A percentile compares a stretch with the other conserved stretches of the same genome.
Evolutionary conservation across 1,140 invertebrate genomes (phyloP).

Genomic region (Atta texana): DNA sequence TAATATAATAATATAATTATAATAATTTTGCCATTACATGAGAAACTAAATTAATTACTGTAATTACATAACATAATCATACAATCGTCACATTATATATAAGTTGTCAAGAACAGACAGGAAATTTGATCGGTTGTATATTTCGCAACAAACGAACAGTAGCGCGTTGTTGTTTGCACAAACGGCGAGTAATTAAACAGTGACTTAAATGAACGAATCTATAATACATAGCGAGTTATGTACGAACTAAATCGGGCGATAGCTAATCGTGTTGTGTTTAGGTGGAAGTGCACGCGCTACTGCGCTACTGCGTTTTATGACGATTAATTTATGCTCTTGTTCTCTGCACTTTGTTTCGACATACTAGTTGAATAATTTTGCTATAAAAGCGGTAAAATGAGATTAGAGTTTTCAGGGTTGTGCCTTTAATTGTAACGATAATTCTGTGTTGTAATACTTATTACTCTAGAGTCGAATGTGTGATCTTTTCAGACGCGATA

Average conservation of each 20-base stretch:
- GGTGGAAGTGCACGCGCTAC: neutral
- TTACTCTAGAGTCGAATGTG: too few species aligned
- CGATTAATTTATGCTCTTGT: slow-evolving; percentile 2
- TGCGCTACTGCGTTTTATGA: neutral
- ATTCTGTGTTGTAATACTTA: neutral
- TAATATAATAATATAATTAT: neutral
- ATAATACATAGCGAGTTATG: neutral
- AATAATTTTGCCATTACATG: neutral
- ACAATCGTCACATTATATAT: neutral
- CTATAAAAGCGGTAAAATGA: neutral
- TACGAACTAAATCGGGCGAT: slow-evolving; percentile 19
- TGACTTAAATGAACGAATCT: neutral
- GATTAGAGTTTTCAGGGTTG: neutral
- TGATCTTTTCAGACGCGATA: neutral
- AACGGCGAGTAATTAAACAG: slow-evolving; percentile 31
- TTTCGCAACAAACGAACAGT: neutral
- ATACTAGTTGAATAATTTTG: neutral
- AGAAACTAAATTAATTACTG: slow-evolving; percentile 26
- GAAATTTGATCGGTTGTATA: slow-evolving; percentile 31
- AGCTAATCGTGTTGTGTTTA: slow-evolving; percentile 6
- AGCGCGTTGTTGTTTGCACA: slow-evolving; percentile 28
- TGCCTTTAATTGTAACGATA: too few species aligned
- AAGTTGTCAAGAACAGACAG: slow-evolving; percentile 26
- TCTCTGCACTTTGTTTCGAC: neutral
- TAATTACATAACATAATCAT: slow-evolving; percentile 2